These are phyloP conservation scores for Harpalus rufipes DNA, from an alignment of 2,888 invertebrate genomes.

Conservation along the genomic window DNA sequence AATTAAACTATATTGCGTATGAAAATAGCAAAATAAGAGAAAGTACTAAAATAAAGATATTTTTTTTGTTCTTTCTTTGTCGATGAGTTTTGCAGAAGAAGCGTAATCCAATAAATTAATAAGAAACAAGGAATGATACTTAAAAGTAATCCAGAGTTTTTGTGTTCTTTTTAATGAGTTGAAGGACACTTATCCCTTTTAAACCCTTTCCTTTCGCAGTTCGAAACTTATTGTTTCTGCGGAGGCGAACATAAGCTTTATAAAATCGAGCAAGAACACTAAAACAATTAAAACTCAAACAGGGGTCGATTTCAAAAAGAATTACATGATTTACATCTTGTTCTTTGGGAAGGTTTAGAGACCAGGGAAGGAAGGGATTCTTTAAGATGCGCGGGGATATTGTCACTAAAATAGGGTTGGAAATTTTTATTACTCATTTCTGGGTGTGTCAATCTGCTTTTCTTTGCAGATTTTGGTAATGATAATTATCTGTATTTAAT, in stretches of 20 bases:
- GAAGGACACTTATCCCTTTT: constrained; percentile 27
- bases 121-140: constrained; percentile 37
- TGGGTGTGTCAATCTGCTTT: too few species aligned
- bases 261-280: constrained; percentile 61
- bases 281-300: constrained; percentile 62
- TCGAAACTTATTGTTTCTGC: constrained; percentile 54
- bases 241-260: constrained; percentile 59
- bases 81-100: background rate
- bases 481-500: too few species aligned
- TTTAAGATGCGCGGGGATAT: background rate
- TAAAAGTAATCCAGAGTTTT: constrained; percentile 23
- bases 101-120: constrained; percentile 34
- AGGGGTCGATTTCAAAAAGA: constrained; percentile 53
- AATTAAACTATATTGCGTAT: background rate
- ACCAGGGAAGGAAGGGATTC: background rate
- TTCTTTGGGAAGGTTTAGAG: constrained; percentile 17
- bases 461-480: too few species aligned
- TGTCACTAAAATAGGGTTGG: background rate
- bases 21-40: background rate
- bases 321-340: constrained; percentile 61
- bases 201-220: constrained; percentile 9
- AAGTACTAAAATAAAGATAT: too few species aligned
- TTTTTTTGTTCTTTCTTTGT: background rate
- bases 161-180: constrained; percentile 48
- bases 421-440: too few species aligned